Conservation (phyloP, 2,113 vertebrate genomes). For the Callopanchax toddi region DNA sequence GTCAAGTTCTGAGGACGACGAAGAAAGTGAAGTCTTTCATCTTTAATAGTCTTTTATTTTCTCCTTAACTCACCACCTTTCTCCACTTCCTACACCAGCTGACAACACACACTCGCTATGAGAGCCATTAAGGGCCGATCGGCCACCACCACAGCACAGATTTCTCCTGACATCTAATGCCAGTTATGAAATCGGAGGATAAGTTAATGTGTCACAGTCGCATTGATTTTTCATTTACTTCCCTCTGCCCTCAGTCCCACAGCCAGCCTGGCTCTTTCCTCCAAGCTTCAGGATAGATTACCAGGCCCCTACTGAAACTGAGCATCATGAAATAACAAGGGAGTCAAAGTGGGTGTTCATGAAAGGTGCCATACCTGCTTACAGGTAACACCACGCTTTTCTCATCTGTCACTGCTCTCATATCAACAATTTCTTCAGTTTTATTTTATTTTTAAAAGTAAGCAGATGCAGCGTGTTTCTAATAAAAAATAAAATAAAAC, state of each 20-base stretch:
- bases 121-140: conserved; percentile 61
- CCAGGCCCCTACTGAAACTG: conserved; percentile 51
- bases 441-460: no score
- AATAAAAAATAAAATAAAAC: background rate
- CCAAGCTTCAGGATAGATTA: conserved; percentile 72
- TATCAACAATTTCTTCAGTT: no score
- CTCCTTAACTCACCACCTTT: conserved; percentile 34
- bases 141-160: conserved; percentile 61
- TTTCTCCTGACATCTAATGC: conserved; percentile 74
- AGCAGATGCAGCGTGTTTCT: no score
- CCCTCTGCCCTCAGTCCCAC: conserved; percentile 61
- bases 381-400: conserved; percentile 57
- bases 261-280: conserved; percentile 61
- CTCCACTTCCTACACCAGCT: conserved; percentile 38
- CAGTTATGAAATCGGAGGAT: conserved; percentile 79
- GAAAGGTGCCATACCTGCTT: conserved; percentile 71
- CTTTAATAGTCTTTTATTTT: conserved; percentile 42
- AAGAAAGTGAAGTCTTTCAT: conserved; percentile 40
- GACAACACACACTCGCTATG: conserved; percentile 44
- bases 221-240: conserved; percentile 81
- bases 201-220: conserved; percentile 80
- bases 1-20: background rate
- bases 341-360: conserved; percentile 51
- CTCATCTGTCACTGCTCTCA: conserved; percentile 31
- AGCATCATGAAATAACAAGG: conserved; percentile 53